Conservation (phyloP, 35 echinoderm and acorn worm species). For the Ophioderma brevispina region DNA sequence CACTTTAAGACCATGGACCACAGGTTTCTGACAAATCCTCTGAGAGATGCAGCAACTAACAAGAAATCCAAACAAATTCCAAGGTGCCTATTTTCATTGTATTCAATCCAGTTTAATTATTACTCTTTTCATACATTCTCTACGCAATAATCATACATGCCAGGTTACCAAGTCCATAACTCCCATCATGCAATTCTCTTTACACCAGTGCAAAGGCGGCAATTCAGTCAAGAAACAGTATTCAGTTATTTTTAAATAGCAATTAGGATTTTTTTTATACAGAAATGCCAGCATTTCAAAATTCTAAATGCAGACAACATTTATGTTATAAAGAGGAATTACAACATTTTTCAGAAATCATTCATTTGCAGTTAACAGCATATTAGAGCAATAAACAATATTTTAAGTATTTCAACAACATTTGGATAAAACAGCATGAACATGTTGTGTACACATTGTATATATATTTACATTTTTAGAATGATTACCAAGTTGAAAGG, state of each 20-base stretch:
- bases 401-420: neutral
- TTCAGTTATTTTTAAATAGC: neutral
- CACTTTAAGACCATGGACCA: no score
- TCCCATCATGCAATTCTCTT: neutral
- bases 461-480: neutral
- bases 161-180: neutral
- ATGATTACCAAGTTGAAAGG: neutral
- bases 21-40: no score
- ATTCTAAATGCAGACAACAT: neutral
- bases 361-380: neutral
- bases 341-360: neutral
- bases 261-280: neutral
- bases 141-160: slow-evolving; percentile 1
- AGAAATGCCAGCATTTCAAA: slow-evolving; percentile 10
- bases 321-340: neutral
- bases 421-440: neutral
- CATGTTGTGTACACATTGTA: neutral
- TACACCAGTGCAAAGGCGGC: neutral
- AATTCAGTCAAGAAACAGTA: neutral
- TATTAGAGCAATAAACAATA: neutral
- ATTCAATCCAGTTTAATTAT: slow-evolving; percentile 10
- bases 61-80: neutral
- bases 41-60: no score
- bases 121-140: neutral
- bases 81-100: neutral